Evolutionary conservation across 2,888 invertebrate species (phyloP).

Genomic region (Synergus laeviventris): DNA sequence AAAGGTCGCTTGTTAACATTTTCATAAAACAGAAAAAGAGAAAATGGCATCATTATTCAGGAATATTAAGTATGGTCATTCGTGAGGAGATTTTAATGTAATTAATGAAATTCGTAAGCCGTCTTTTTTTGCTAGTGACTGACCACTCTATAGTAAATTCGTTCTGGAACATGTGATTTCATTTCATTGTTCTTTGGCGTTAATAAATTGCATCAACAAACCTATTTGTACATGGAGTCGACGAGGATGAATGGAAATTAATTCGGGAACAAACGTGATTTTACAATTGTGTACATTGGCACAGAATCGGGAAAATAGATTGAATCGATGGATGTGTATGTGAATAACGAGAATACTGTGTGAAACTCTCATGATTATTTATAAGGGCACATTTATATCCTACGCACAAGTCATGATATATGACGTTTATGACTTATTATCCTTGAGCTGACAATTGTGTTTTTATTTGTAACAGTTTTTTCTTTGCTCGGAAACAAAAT

Average conservation of each 20-base stretch:
- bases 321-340: slow-evolving; percentile 32
- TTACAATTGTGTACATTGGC: slow-evolving; percentile 18
- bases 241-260: slow-evolving; percentile 44
- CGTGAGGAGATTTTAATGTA: background rate
- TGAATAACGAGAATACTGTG: slow-evolving; percentile 29
- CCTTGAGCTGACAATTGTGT: background rate
- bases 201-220: slow-evolving; percentile 32
- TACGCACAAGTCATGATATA: background rate
- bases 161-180: slow-evolving; percentile 12
- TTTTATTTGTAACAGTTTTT: background rate
- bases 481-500: background rate
- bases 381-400: slow-evolving; percentile 18
- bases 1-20: no score
- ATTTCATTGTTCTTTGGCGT: slow-evolving; percentile 25
- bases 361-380: slow-evolving; percentile 27
- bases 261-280: slow-evolving; percentile 39
- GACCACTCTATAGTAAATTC: slow-evolving; percentile 7
- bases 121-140: background rate
- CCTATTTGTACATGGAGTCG: slow-evolving; percentile 18
- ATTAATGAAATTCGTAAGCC: slow-evolving; percentile 16
- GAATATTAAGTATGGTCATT: slow-evolving; percentile 1
- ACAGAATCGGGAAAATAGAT: slow-evolving; percentile 37
- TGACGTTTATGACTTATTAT: background rate
- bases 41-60: background rate
- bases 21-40: no score